A percentile compares a stretch with the other conserved stretches of the same genome.
phyloP scores from a whole-genome alignment of 1,140 invertebrate genomes.

The Augochlora pura region DNA sequence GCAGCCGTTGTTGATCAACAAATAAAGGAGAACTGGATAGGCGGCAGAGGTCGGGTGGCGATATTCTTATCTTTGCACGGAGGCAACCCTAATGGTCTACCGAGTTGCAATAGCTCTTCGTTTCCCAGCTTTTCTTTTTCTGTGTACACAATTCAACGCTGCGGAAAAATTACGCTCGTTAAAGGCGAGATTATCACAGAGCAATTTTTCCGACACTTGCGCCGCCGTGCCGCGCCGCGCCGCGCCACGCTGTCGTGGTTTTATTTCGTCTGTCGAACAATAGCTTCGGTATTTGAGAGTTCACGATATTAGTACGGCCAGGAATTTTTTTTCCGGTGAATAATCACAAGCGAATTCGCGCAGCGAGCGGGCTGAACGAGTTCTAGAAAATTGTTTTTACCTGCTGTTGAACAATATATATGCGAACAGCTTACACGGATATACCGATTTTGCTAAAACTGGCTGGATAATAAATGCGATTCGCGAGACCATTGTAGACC shows the following conservation, averaged over 20 bases:
- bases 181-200: neutral
- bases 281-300: neutral
- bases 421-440: no score
- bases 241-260: neutral
- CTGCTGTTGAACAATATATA: no score
- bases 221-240: neutral
- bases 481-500: no score
- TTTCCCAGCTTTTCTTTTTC: neutral
- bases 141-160: neutral
- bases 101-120: constrained; percentile 1
- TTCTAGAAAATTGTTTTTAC: no score
- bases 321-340: no score
- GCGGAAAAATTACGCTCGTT: neutral
- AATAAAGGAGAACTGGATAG: constrained; percentile 1
- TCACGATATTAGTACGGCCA: neutral
- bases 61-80: neutral
- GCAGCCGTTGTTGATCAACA: constrained; percentile 16
- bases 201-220: neutral
- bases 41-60: neutral
- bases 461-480: no score
- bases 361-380: no score
- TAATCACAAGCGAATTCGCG: no score
- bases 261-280: neutral
- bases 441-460: no score
- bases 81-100: neutral